Evolutionary conservation across 2,113 vertebrate genomes (phyloP).

Genomic region (Pygoscelis adeliae): DNA sequence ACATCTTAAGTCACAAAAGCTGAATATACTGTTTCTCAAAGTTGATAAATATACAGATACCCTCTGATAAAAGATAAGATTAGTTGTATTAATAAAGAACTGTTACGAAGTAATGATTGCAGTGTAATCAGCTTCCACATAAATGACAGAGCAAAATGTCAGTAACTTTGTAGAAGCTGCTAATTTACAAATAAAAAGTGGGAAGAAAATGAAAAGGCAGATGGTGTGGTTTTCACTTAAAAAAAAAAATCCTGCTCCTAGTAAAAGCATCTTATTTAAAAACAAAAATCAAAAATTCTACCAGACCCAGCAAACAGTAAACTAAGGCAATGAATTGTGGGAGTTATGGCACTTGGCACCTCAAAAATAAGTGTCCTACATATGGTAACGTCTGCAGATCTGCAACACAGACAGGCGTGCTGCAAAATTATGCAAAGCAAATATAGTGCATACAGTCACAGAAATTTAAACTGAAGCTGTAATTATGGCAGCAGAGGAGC

Average conservation of each 20-base stretch:
- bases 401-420: not conserved
- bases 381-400: not conserved
- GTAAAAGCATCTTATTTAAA: not conserved
- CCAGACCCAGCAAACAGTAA: not conserved
- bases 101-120: not conserved
- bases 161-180: not conserved
- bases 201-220: not conserved
- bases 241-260: not conserved
- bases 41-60: not conserved
- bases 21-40: not conserved
- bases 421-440: not conserved
- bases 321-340: not conserved
- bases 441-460: not conserved
- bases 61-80: not conserved
- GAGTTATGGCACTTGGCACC: not conserved
- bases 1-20: not conserved
- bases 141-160: not conserved
- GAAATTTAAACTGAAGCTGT: not conserved
- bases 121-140: not conserved
- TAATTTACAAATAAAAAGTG: not conserved
- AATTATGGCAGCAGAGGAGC: not conserved
- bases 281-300: not conserved
- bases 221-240: not conserved
- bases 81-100: not conserved
- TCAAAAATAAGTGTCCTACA: constrained; percentile 28